Conservation (phyloP, 1,140 invertebrate species). For the Caenorhabditis briggsae region DNA sequence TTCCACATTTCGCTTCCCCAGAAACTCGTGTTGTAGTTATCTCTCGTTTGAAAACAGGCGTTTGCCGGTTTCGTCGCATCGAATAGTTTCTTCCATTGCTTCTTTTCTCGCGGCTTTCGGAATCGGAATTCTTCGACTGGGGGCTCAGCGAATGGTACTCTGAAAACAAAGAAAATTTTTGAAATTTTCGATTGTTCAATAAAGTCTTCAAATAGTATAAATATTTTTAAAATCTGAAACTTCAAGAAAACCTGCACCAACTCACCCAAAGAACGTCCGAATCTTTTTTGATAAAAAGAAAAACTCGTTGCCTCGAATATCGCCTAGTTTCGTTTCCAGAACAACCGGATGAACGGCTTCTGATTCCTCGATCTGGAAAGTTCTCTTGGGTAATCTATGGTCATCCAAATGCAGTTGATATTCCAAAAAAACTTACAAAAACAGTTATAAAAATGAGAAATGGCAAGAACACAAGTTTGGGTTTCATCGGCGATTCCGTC, state of each 20-base stretch:
- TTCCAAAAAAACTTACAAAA: slow-evolving; percentile 19
- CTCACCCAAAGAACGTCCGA: slow-evolving; percentile 69
- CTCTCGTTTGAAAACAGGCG: slow-evolving; percentile 72
- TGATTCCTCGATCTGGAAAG: background rate
- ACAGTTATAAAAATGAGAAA: slow-evolving; percentile 34
- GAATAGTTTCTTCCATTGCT: slow-evolving; percentile 73
- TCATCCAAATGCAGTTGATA: background rate
- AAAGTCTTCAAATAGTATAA: too few relatives aligned
- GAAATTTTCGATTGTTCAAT: too few relatives aligned
- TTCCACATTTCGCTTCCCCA: slow-evolving; percentile 78
- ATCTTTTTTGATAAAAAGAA: slow-evolving; percentile 74
- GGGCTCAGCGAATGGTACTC: slow-evolving; percentile 74
- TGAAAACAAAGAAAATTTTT: slow-evolving; percentile 26
- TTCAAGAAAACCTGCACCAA: background rate
- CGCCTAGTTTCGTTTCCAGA: slow-evolving; percentile 68
- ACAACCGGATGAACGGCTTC: slow-evolving; percentile 61
- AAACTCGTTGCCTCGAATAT: slow-evolving; percentile 72
- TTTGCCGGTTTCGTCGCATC: slow-evolving; percentile 70
- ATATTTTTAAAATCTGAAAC: background rate
- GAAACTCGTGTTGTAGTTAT: slow-evolving; percentile 73
- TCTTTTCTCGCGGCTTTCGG: slow-evolving; percentile 70
- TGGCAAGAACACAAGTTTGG: slow-evolving; percentile 20
- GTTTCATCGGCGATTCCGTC: slow-evolving; percentile 32
- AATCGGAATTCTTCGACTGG: slow-evolving; percentile 71
- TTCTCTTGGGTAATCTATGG: too few relatives aligned